A percentile compares a stretch with the other conserved stretches of the same genome.
Conservation (phyloP, 2,888 invertebrate genomes). For the Listrodromus nycthemerus region DNA sequence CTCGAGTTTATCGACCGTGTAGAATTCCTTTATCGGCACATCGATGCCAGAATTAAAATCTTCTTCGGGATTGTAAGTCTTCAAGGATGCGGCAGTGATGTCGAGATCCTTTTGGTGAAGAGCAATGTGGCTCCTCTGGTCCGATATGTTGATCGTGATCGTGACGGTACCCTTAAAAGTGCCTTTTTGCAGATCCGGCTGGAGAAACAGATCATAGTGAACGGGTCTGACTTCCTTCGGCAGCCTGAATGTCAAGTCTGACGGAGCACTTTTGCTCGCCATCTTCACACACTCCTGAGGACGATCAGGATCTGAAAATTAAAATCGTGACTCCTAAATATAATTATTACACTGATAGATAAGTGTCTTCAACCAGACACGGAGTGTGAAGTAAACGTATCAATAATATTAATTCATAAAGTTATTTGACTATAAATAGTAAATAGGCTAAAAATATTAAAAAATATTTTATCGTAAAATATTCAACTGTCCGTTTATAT, state of each 20-base stretch:
- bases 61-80: slow-evolving; percentile 72
- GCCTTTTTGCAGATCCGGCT: slow-evolving; percentile 88
- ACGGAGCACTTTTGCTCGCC: slow-evolving; percentile 75
- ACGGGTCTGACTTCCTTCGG: slow-evolving; percentile 87
- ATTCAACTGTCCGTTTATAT: not conserved
- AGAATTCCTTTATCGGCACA: slow-evolving; percentile 73
- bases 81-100: slow-evolving; percentile 85
- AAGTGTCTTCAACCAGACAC: too few species aligned
- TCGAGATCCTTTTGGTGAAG: slow-evolving; percentile 85
- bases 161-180: slow-evolving; percentile 87
- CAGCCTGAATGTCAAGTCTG: slow-evolving; percentile 85
- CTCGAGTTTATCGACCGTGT: slow-evolving; percentile 75
- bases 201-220: slow-evolving; percentile 88
- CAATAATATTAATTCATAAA: too few species aligned
- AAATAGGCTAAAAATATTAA: too few species aligned
- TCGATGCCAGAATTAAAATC: slow-evolving; percentile 60
- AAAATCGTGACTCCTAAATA: not conserved
- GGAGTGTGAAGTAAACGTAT: too few species aligned
- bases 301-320: slow-evolving; percentile 55
- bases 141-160: slow-evolving; percentile 85
- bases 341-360: too few species aligned
- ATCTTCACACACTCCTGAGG: slow-evolving; percentile 66
- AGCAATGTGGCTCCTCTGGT: slow-evolving; percentile 84
- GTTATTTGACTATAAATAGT: too few species aligned
- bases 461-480: not conserved